Evolutionary conservation across 2,113 vertebrate genomes (phyloP).

Genomic region (Atractosteus spatula): DNA sequence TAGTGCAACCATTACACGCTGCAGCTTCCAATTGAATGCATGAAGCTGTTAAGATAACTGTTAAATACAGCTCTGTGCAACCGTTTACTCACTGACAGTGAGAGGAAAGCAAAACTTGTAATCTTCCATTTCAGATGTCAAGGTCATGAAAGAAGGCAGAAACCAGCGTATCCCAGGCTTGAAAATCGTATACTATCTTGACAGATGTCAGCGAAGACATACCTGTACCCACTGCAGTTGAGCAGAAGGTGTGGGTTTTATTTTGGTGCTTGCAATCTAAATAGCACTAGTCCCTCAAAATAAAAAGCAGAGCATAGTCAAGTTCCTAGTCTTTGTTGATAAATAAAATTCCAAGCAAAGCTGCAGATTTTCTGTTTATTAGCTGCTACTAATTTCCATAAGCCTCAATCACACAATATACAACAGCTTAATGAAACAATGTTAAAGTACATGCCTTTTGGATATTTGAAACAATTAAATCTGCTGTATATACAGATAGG

Average conservation of each 20-base stretch:
- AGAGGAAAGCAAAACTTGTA: background rate
- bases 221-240: background rate
- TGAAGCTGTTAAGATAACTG: conserved; percentile 2
- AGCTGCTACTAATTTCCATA: no score
- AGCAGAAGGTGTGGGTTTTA: background rate
- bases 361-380: no score
- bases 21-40: background rate
- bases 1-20: conserved; percentile 2
- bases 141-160: background rate
- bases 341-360: no score
- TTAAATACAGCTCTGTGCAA: conserved; percentile 5
- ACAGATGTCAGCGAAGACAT: background rate
- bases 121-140: background rate
- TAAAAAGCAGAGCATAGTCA: no score
- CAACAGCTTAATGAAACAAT: no score
- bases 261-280: no score
- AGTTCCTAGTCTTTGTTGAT: no score
- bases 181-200: background rate
- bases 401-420: no score
- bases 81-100: background rate
- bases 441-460: no score
- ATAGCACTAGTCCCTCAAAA: no score
- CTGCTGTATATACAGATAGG: no score
- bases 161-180: background rate
- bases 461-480: no score